These are phyloP conservation scores for Stenoptilia bipunctidactyla DNA, from an alignment of 2,888 invertebrate species.

Conservation along the genomic window DNA sequence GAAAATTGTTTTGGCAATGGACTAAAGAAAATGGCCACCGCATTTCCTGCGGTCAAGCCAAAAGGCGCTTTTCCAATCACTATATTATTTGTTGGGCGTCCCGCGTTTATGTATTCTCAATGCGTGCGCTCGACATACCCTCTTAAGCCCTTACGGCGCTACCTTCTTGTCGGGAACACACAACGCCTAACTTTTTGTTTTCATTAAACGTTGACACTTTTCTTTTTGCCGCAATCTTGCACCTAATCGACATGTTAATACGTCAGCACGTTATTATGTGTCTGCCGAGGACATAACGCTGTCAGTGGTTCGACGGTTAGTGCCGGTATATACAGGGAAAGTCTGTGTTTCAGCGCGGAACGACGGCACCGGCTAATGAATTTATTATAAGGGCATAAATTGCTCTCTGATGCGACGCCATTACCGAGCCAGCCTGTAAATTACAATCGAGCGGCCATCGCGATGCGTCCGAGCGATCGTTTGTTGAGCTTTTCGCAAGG, in stretches of 20 bases:
- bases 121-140: constrained; percentile 24
- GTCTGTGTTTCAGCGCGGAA: constrained; percentile 23
- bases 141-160: constrained; percentile 16
- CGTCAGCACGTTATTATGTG: constrained; percentile 14
- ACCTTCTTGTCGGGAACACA: constrained; percentile 21
- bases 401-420: constrained; percentile 62
- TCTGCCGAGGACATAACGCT: constrained; percentile 20
- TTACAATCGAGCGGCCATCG: constrained; percentile 49
- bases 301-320: constrained; percentile 21
- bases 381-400: constrained; percentile 70
- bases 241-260: constrained; percentile 20
- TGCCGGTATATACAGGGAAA: constrained; percentile 19
- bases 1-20: constrained; percentile 59
- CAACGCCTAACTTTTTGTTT: constrained; percentile 22
- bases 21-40: constrained; percentile 50
- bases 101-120: constrained; percentile 37
- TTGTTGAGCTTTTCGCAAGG: constrained; percentile 50
- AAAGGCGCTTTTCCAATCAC: constrained; percentile 57
- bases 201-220: constrained; percentile 14
- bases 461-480: constrained; percentile 42
- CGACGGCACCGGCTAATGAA: constrained; percentile 47
- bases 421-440: constrained; percentile 56
- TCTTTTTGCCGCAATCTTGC: constrained; percentile 2
- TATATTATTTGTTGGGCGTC: constrained; percentile 31
- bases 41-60: constrained; percentile 69